Evolutionary conservation across 2,888 invertebrate species (phyloP), one percentile per base, ranked within the genome.

Genomic region (Dicyrtoma fusca): DNA sequence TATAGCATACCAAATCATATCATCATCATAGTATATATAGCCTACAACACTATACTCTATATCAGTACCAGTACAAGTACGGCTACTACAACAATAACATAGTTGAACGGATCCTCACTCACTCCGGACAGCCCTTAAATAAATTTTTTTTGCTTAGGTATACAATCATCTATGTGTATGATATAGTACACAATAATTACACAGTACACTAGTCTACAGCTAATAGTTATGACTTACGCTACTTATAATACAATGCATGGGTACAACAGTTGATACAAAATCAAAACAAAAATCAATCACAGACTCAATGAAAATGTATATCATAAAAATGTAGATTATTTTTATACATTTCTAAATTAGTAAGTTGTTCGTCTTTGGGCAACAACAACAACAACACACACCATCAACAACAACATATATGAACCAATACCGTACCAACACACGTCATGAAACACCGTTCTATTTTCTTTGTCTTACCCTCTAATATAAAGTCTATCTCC

Each of bases 171-270:
- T 49, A 44, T 13, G 13, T 10, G 45, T 10, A 8, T 44, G 13
- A 44, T 44, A 44, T 44, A 44, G 4, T 34, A 34, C 34, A 34
- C 8, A 34, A 34, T 34, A 34, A 34, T 34, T 34, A 34, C 34
- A 34, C 8, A 34, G 34, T 34, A 34, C 34, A 34, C 34, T 34
- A 34, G 34, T 5, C 34, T 34, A 34, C 8, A 34, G 34, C 34
- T 34, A 34, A 34, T 49, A 17, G 17, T 49, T 17, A 53, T 61
- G 19, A 13, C 42, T 61, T 26, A n/a, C n/a, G n/a, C n/a, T 42
- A 61, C 10, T 14, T 53, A 65, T 51, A 72, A 47, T 72, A 72
- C 72, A 72, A 65, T 72, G 66, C 72, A 72, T 66, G 63, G 59
- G 66, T 66, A 72, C 72, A 72, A 72, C 66, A 59, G 59, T 66